Conservation (phyloP, 1,140 invertebrate genomes). For the Elysia chlorotica region DNA sequence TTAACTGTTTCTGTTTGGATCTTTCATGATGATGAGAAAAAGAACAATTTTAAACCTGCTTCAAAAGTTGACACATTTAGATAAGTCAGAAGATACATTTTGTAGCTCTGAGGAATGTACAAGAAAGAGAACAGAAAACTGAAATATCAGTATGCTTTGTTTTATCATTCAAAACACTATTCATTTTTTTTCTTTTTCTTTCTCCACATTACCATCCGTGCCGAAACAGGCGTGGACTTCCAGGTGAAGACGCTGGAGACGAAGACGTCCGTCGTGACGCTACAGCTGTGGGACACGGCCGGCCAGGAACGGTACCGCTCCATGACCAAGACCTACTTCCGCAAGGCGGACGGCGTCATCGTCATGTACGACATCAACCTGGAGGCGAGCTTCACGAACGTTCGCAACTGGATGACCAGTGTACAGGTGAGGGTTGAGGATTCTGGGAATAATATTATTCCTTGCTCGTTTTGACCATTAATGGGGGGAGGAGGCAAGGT, state of each 20-base stretch:
- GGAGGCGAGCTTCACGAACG: constrained; percentile 69
- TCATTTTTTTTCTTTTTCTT: background rate
- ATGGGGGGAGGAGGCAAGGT: background rate
- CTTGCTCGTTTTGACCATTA: background rate
- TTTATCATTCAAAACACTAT: background rate
- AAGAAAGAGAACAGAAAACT: no score
- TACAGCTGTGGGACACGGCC: constrained; percentile 71
- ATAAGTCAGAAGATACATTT: no score
- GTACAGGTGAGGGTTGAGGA: constrained; percentile 67
- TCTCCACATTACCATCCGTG: no score
- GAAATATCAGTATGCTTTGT: no score
- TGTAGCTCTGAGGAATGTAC: no score
- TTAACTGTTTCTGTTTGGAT: no score
- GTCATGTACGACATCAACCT: constrained; percentile 74
- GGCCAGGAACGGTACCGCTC: constrained; percentile 71
- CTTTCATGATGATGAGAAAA: no score
- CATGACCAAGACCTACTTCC: constrained; percentile 74
- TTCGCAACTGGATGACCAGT: constrained; percentile 71
- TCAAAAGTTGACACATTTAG: no score
- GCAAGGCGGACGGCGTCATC: constrained; percentile 73
- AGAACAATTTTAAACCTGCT: no score
- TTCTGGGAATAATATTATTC: background rate
- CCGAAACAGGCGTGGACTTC: constrained; percentile 70
- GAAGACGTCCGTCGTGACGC: constrained; percentile 62
- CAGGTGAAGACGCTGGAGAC: constrained; percentile 66